Conservation (phyloP, 2,797 vertebrate species). For the Staurois parvus region DNA sequence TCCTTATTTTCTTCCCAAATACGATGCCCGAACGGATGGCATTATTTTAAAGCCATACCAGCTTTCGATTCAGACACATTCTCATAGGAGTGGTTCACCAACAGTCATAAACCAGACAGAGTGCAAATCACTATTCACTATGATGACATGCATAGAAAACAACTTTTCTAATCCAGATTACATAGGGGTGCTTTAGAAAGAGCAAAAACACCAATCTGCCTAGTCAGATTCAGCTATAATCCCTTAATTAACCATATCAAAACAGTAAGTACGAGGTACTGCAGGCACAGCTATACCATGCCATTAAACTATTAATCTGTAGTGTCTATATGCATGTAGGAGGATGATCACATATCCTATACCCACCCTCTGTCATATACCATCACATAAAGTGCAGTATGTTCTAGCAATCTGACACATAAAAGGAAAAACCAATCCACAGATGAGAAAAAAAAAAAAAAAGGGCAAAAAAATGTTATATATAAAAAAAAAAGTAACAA, state of each 20-base stretch:
- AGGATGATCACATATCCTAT: conserved; percentile 71
- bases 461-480: neutral
- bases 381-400: neutral
- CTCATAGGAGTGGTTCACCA: conserved; percentile 26
- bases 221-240: conserved; percentile 33
- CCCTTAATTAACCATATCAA: conserved; percentile 58
- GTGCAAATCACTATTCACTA: neutral
- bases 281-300: conserved; percentile 64
- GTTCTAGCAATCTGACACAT: neutral
- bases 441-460: too few relatives aligned
- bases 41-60: neutral
- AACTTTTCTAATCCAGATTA: conserved; percentile 42
- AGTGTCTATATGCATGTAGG: neutral
- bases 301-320: conserved; percentile 13
- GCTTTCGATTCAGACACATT: neutral
- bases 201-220: conserved; percentile 18
- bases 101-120: conserved; percentile 19
- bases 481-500: neutral
- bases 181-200: neutral
- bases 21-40: neutral
- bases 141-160: conserved; percentile 25
- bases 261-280: conserved; percentile 68
- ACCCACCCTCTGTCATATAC: conserved; percentile 72
- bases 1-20: neutral
- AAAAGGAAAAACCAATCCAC: neutral